These are phyloP conservation scores for Hofmannophila pseudospretella DNA, from an alignment of 2,888 invertebrate species.

Conservation along the genomic window DNA sequence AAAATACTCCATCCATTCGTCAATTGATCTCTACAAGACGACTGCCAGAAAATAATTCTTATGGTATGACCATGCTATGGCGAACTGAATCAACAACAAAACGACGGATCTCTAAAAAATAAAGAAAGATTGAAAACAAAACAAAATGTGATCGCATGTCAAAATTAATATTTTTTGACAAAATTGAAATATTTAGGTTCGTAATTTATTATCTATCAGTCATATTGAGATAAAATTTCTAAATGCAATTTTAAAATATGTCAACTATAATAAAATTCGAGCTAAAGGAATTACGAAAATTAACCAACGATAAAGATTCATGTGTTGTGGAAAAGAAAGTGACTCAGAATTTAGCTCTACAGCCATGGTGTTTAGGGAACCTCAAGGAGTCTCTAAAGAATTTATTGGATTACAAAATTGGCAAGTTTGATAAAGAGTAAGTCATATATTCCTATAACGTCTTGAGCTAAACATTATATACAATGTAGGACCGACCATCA, in stretches of 20 bases:
- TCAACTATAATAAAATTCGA: slow-evolving; percentile 73
- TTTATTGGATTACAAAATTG: slow-evolving; percentile 76
- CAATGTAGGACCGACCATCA: too few species aligned
- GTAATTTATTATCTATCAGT: background rate
- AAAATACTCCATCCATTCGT: too few species aligned
- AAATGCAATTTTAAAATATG: slow-evolving; percentile 35
- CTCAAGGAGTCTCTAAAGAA: slow-evolving; percentile 78
- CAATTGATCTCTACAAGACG: too few species aligned
- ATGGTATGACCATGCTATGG: too few species aligned
- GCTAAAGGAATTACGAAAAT: slow-evolving; percentile 69
- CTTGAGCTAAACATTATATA: too few species aligned
- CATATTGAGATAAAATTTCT: slow-evolving; percentile 5
- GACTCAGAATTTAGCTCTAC: slow-evolving; percentile 77
- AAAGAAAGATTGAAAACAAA: too few species aligned
- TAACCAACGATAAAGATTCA: slow-evolving; percentile 75
- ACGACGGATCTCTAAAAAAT: too few species aligned
- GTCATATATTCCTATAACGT: slow-evolving; percentile 27
- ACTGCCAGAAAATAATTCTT: too few species aligned
- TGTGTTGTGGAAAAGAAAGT: slow-evolving; percentile 76
- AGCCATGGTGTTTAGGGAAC: slow-evolving; percentile 81
- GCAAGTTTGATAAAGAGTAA: slow-evolving; percentile 80
- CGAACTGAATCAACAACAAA: too few species aligned
- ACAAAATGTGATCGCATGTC: slow-evolving; percentile 1
- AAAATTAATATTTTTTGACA: background rate
- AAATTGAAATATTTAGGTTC: background rate